Base-by-base conservation (phyloP, 2,888 invertebrate genomes). In the Dysmachus trigonus region DNA sequence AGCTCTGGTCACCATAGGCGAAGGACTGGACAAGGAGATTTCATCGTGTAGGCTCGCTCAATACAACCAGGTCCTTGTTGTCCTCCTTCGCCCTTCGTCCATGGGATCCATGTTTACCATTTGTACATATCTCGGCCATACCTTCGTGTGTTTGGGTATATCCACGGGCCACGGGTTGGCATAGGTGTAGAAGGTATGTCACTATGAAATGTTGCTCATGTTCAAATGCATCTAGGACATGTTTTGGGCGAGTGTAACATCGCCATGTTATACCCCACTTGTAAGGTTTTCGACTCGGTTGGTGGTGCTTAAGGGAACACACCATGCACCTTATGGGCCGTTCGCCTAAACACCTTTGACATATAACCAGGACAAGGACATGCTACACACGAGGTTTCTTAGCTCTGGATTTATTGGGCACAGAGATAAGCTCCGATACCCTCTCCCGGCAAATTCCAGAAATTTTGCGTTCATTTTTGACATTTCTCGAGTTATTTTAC, bases 291-390 rank as follows among this genome's bases (percentile, higher is more conserved):
- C 74, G 73, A 85, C 30, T 85, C 74, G 73, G 73, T 41, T 84
- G 41, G 74, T 85, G 47, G 72, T 74, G 35, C 72, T 83, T 83
- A 83, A 84, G 72, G 74, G 51, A 85, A 51, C 85, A 85, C 18
- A 74, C 31, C 22, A 47, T 73, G 31, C 85, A 83, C 77, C 83
- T 81, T 72, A 31, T 85, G 87, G 83, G 83, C 81, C 41, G 72
- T 87, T 86, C 85, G 73, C 79, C 85, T 85, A 86, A 85, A 86
- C 86, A 87, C 87, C 87, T 87, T 87, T 87, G 86, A 87, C 87
- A 86, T 86, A 82, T 87, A 85, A 62, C 35, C 76, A 76, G 74
- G 74, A 85, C 86, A 87, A 85, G 85, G 86, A 87, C 85, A 86
- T 86, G 87, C 79, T 74, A 77, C 47, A 84, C 47, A 76, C 35